Percentiles rank a stretch among this genome's conserved stretches.
phyloP scores from a whole-genome alignment of 2,113 vertebrate species.

The Podarcis raffonei region DNA sequence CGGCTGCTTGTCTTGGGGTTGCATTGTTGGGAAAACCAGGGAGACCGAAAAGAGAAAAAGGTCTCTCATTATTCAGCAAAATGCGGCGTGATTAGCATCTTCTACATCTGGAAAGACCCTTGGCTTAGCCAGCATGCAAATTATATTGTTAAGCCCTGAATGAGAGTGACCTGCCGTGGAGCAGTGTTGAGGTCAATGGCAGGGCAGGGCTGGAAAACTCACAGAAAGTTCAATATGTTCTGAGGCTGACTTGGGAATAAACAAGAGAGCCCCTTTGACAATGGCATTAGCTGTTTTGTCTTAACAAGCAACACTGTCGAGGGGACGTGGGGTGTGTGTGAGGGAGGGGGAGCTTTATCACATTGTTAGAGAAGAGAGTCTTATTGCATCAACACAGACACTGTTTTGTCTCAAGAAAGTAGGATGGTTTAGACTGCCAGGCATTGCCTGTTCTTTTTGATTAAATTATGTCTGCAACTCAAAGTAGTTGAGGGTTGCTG shows the following conservation, averaged over 20 bases:
- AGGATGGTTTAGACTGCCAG: rapidly evolving
- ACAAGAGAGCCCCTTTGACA: neutral
- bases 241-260: slow-evolving; percentile 10
- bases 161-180: slow-evolving; percentile 21
- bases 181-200: slow-evolving; percentile 42
- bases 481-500: slow-evolving; percentile 24
- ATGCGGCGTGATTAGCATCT: slow-evolving; percentile 25
- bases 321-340: neutral
- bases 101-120: neutral
- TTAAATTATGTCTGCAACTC: neutral
- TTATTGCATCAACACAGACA: neutral
- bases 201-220: slow-evolving; percentile 37
- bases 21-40: too few species aligned
- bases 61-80: slow-evolving; percentile 32
- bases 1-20: neutral
- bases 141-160: slow-evolving; percentile 36
- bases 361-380: slow-evolving; percentile 14
- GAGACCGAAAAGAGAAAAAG: neutral
- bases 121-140: neutral
- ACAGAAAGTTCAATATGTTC: slow-evolving; percentile 26
- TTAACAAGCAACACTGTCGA: neutral
- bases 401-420: rapidly evolving
- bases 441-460: neutral
- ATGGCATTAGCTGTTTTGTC: slow-evolving; percentile 45
- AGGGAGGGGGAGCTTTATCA: neutral